Evolutionary conservation across 2,888 invertebrate genomes (phyloP).

Genomic region (Euphydryas editha): DNA sequence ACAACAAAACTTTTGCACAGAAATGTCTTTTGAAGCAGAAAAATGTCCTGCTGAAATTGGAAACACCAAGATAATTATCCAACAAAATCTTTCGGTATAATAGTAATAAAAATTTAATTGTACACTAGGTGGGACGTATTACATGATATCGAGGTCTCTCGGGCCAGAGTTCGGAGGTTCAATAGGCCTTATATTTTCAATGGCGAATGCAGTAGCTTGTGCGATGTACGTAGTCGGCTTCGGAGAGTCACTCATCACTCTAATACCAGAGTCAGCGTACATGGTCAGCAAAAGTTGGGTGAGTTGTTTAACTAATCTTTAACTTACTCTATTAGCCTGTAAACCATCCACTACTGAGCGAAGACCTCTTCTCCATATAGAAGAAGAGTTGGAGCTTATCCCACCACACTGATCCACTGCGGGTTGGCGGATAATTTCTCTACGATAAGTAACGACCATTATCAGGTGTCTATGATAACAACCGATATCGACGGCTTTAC

Average conservation of each 20-base stretch:
- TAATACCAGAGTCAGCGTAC: conserved; percentile 80
- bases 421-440: no score
- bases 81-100: neutral
- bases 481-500: no score
- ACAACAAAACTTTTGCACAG: no score
- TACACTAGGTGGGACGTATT: conserved; percentile 95
- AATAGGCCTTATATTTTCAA: conserved; percentile 97
- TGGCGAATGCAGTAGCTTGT: conserved; percentile 98
- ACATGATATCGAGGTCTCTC: conserved; percentile 98
- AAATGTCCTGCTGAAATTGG: neutral
- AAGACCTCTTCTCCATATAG: no score
- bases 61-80: neutral
- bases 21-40: no score
- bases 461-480: no score
- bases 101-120: neutral
- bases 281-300: conserved; percentile 78
- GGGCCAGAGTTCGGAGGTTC: conserved; percentile 99
- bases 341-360: no score
- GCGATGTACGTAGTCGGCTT: conserved; percentile 99
- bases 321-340: no score
- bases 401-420: no score
- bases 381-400: no score
- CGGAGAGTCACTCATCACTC: conserved; percentile 93
- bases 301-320: conserved; percentile 41
- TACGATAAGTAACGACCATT: no score